Evolutionary conservation across 1,140 invertebrate species (phyloP).

Genomic region (Euwallacea similis): DNA sequence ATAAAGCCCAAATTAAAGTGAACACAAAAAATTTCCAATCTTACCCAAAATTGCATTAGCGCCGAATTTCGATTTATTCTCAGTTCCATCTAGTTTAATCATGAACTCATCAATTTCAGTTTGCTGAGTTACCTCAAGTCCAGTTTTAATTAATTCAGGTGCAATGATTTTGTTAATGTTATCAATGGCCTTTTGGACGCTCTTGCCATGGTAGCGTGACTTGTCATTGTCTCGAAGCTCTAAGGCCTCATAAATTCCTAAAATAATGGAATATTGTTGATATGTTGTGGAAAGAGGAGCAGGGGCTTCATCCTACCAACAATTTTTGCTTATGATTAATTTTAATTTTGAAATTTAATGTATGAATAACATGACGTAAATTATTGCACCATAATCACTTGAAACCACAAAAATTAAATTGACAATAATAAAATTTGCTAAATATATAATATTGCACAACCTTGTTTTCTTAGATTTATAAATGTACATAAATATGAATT

Average conservation of each 20-base stretch:
- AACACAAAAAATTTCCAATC: background rate
- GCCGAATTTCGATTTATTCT: slow-evolving; percentile 94
- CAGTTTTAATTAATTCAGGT: slow-evolving; percentile 80
- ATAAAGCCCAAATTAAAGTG: background rate
- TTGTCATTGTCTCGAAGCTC: slow-evolving; percentile 94
- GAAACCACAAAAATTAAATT: too few species aligned
- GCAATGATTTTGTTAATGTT: slow-evolving; percentile 89
- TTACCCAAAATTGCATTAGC: slow-evolving; percentile 93
- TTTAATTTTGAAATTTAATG: too few species aligned
- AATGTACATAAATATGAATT: too few species aligned
- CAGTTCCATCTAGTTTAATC: slow-evolving; percentile 91
- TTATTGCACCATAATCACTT: too few species aligned
- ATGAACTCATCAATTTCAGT: slow-evolving; percentile 92
- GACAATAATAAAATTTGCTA: too few species aligned
- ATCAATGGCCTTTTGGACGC: slow-evolving; percentile 88
- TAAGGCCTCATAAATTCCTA: slow-evolving; percentile 88
- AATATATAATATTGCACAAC: too few species aligned
- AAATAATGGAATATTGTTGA: background rate
- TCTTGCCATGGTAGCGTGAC: slow-evolving; percentile 91
- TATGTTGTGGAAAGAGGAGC: background rate
- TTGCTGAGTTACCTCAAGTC: slow-evolving; percentile 88
- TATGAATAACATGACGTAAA: too few species aligned
- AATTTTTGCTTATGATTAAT: too few species aligned
- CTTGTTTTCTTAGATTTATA: too few species aligned
- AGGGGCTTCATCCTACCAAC: too few species aligned